Evolutionary conservation across 2,797 vertebrate species (phyloP).

Genomic region (Moxostoma hubbsi): DNA sequence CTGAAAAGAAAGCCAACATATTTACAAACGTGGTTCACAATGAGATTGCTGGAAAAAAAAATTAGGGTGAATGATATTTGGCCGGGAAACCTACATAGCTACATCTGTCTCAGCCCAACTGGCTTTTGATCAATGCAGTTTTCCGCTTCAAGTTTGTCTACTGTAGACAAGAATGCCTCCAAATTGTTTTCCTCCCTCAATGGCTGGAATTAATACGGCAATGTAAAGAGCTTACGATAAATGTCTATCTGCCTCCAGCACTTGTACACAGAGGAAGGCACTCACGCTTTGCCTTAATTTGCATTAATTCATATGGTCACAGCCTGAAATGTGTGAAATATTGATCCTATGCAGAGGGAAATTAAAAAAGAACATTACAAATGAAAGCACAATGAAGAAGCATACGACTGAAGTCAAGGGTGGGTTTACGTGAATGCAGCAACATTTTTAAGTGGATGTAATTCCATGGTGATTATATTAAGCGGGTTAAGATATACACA

Average conservation of each 20-base stretch:
- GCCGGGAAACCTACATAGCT: constrained; percentile 73
- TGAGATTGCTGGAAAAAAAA: constrained; percentile 71
- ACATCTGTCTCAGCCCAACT: constrained; percentile 35
- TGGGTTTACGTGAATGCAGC: constrained; percentile 43
- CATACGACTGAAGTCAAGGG: constrained; percentile 44
- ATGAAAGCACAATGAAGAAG: constrained; percentile 39
- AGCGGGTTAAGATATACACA: constrained; percentile 51
- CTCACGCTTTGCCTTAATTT: constrained; percentile 71
- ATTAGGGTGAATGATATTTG: constrained; percentile 74
- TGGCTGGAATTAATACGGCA: constrained; percentile 75
- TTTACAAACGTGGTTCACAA: constrained; percentile 67
- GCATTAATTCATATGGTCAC: constrained; percentile 75
- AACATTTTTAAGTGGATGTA: constrained; percentile 57
- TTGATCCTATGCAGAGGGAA: constrained; percentile 53
- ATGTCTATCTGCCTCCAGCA: constrained; percentile 72
- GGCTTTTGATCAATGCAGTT: constrained; percentile 58
- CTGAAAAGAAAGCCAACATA: constrained; percentile 35
- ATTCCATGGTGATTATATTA: constrained; percentile 55
- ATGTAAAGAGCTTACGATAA: constrained; percentile 70
- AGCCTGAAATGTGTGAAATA: constrained; percentile 65
- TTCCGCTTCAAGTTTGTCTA: constrained; percentile 43
- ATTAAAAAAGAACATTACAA: constrained; percentile 48
- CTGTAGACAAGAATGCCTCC: constrained; percentile 44
- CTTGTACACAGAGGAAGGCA: constrained; percentile 73
- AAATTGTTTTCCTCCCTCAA: constrained; percentile 59